These are phyloP conservation scores for Tricholaema leucomelas DNA, from an alignment of 2,113 vertebrate genomes.

Conservation along the genomic window DNA sequence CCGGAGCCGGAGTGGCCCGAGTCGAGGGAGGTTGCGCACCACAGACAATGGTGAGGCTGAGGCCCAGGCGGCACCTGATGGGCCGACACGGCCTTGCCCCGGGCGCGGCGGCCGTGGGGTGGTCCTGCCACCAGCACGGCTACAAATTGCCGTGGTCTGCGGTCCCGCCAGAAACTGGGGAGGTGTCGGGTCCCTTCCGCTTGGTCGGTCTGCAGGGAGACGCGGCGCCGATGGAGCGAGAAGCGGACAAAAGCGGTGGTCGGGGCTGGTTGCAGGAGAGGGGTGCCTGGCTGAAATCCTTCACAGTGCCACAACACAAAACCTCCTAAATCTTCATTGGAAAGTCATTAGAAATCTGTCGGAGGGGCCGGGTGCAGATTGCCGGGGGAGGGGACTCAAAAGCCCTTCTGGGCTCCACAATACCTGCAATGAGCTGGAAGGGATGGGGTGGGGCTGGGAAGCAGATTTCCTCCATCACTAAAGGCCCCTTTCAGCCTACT, in stretches of 20 bases:
- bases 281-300: slow-evolving; percentile 29
- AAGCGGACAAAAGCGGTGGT: slow-evolving; percentile 41
- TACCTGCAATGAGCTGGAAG: slow-evolving; percentile 89
- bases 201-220: not conserved
- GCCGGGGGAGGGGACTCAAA: slow-evolving; percentile 76
- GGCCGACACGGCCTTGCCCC: not conserved
- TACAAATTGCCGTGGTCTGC: slow-evolving; percentile 62
- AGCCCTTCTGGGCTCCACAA: slow-evolving; percentile 82
- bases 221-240: not conserved
- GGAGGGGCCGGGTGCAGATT: slow-evolving; percentile 82
- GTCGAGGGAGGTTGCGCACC: rapidly evolving
- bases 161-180: not conserved
- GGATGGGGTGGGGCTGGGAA: slow-evolving; percentile 76
- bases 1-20: not conserved
- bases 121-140: slow-evolving; percentile 35
- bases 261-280: not conserved
- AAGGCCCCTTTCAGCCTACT: slow-evolving; percentile 75
- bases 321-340: slow-evolving; percentile 85
- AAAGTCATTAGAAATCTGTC: slow-evolving; percentile 92
- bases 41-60: rapidly evolving
- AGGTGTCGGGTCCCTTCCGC: not conserved
- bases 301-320: slow-evolving; percentile 45
- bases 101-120: not conserved
- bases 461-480: slow-evolving; percentile 79
- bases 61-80: rapidly evolving